Conservation (phyloP, 2,888 invertebrate species). For the Physocephala rufipes region DNA sequence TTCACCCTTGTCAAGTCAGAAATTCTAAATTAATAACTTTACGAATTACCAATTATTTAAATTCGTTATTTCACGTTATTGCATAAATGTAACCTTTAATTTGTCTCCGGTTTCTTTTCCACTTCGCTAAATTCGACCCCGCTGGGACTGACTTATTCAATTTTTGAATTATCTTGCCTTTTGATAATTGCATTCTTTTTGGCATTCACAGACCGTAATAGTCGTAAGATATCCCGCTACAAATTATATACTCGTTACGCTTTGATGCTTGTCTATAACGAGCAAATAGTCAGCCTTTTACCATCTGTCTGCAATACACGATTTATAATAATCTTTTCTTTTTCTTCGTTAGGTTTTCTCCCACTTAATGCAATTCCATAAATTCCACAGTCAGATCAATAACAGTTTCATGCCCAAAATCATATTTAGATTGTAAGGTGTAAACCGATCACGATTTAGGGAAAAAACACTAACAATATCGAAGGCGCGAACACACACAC, state of each 20-base stretch:
- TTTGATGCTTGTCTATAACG: constrained; percentile 19
- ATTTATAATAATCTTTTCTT: too few species aligned
- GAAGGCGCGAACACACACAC: not conserved
- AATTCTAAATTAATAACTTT: too few species aligned
- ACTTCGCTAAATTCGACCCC: not conserved
- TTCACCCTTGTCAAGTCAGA: too few species aligned
- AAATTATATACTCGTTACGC: constrained; percentile 45
- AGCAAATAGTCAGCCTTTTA: too few species aligned
- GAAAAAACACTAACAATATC: constrained; percentile 28
- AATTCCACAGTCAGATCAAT: not conserved
- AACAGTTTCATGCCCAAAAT: not conserved
- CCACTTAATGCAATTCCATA: not conserved
- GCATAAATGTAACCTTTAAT: too few species aligned
- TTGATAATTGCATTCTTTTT: too few species aligned
- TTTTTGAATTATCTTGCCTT: not conserved
- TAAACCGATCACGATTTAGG: constrained; percentile 48
- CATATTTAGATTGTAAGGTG: constrained; percentile 40
- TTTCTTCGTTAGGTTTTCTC: not conserved
- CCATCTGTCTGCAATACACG: too few species aligned
- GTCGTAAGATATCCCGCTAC: constrained; percentile 39
- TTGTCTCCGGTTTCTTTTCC: not conserved
- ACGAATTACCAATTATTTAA: not conserved
- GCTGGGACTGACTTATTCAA: not conserved
- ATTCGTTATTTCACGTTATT: too few species aligned
- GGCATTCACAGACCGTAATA: not conserved